phyloP scores from a whole-genome alignment of 2,888 invertebrate genomes.

The Tortricodes alternella region DNA sequence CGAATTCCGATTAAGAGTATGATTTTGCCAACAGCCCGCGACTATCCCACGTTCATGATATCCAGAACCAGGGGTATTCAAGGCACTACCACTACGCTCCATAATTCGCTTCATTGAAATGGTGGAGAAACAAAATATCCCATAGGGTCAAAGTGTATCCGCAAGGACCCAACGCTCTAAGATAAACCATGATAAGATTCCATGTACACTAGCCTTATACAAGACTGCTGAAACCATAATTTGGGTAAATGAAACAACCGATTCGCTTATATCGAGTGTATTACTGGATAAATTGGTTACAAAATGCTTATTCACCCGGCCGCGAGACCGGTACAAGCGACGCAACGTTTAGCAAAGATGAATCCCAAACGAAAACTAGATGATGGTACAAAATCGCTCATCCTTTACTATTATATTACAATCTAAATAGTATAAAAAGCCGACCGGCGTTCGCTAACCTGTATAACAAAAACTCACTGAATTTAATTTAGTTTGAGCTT shows the following conservation, averaged over 20 bases:
- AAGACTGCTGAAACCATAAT: neutral
- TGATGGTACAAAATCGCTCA: constrained; percentile 66
- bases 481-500: constrained; percentile 77
- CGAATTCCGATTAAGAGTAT: too few species aligned
- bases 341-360: constrained; percentile 49
- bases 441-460: constrained; percentile 63
- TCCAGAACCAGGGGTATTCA: too few species aligned
- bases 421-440: constrained; percentile 76
- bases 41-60: too few species aligned
- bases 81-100: too few species aligned
- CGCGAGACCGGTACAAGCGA: constrained; percentile 57
- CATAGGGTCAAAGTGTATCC: too few species aligned
- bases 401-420: constrained; percentile 62
- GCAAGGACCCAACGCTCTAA: too few species aligned
- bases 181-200: too few species aligned
- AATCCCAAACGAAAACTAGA: constrained; percentile 63
- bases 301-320: constrained; percentile 76
- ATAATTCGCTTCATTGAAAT: too few species aligned
- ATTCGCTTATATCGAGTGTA: constrained; percentile 81
- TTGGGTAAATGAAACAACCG: constrained; percentile 63
- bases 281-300: constrained; percentile 81
- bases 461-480: constrained; percentile 55
- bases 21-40: too few species aligned
- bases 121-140: too few species aligned
- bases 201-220: too few species aligned